These are phyloP conservation scores for Aplysina aerophoba DNA, from an alignment of 37 sponge, comb jelly and placozoan genomes.

Conservation along the genomic window DNA sequence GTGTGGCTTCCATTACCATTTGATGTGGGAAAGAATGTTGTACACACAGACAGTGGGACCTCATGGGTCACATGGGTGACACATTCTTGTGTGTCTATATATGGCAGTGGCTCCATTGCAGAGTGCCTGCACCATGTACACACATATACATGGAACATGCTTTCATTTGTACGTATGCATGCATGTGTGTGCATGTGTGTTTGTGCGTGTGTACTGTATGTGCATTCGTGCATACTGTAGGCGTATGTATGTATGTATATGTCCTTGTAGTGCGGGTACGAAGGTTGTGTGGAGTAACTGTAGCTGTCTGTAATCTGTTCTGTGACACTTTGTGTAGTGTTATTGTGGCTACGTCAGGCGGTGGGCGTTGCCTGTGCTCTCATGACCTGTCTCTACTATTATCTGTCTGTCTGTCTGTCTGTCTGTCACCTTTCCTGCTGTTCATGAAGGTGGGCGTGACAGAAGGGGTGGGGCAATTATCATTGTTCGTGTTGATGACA, in stretches of 20 bases:
- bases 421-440: not conserved
- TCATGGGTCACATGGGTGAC: no score
- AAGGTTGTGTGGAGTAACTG: no score
- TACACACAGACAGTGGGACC: no score
- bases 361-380: not conserved
- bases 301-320: no score
- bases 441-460: conserved; percentile 70
- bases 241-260: conserved; percentile 34
- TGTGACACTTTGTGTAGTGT: not conserved
- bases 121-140: no score
- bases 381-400: not conserved
- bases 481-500: conserved; percentile 30
- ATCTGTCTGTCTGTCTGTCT: conserved; percentile 3
- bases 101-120: not conserved
- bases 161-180: not conserved
- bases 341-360: not conserved
- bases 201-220: not conserved
- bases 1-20: no score
- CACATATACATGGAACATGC: no score
- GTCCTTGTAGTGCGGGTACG: not conserved
- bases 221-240: conserved; percentile 8
- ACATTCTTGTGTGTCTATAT: not conserved
- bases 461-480: conserved; percentile 59
- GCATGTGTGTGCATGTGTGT: not conserved
- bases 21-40: no score